Evolutionary conservation across 2,797 vertebrate species (phyloP).

Genomic region (Acanthiza pusilla): DNA sequence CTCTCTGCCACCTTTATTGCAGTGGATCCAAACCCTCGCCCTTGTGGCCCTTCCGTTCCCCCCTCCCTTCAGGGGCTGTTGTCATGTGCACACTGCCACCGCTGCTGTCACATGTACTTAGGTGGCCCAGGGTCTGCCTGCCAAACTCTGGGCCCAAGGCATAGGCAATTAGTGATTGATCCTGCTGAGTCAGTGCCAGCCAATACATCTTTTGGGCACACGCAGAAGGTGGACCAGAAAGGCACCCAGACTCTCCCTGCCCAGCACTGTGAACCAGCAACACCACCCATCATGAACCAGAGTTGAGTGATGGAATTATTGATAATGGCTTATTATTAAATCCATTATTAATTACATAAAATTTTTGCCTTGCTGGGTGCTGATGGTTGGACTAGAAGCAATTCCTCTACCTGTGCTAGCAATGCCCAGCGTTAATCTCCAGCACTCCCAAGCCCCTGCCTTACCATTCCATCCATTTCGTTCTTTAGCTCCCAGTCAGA

Average conservation of each 20-base stretch:
- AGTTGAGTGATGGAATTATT: neutral
- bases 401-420: neutral
- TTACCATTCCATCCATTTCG: neutral
- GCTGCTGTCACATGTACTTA: neutral
- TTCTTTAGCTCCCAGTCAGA: neutral
- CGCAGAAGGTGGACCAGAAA: neutral
- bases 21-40: rapidly evolving
- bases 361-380: neutral
- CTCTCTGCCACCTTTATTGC: neutral
- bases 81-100: rapidly evolving
- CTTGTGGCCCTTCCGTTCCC: neutral
- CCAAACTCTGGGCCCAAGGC: neutral
- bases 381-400: neutral
- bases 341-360: neutral
- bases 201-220: rapidly evolving
- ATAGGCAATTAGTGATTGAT: neutral
- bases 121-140: neutral
- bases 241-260: neutral
- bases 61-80: neutral
- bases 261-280: neutral
- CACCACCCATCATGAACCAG: neutral
- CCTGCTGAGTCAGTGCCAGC: neutral
- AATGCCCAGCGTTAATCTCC: neutral
- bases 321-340: neutral
- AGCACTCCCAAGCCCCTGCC: neutral